Base-by-base conservation (phyloP, 2,113 vertebrate genomes). In the Melospiza melodia region DNA sequence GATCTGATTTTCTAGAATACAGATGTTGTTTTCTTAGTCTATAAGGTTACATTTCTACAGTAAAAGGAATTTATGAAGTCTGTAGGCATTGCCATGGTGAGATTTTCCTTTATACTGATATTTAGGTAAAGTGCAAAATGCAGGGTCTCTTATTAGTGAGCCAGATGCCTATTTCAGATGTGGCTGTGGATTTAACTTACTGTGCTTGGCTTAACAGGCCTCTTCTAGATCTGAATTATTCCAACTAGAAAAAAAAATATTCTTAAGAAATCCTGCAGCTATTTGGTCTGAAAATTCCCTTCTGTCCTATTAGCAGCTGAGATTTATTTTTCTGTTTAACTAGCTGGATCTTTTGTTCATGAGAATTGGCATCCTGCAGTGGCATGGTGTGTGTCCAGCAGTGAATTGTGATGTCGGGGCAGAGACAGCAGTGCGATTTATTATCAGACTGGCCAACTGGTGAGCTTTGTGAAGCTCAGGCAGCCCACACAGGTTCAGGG, bases 291-390 rank as follows among this genome's bases (percentile, higher is more conserved):
- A 83, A 94, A 93, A 59, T 59, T 83, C 35, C 77, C 68, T 83
- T 93, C 46, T 51, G 30, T 93, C 27, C 72, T 85, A 69, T 94
- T 90, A 93, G 88, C 72, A 88, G 41, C 87, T 88, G 85, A 84
- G 85, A 84, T 93, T 94, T 95, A 84, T 86, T 96, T 86, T 96
- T 83, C 83, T 90, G 57, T 86, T 93, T 94, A 86, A 93, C 88
- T 92, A 73, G 63, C 65, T 75, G 76, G 39, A 65, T 92, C 82
- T 92, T 91, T 90, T 95, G 94, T 95, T 86, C 5, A 2, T 86
- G 94, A 84, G 87, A 92, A 94, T 72, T 95, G 78, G 72, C 91
- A 63, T 83, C 78, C 78, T 83, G 90, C 93, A 87, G 93, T 11
- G 61, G 89, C 82, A 16, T 66, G 85, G 67, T 94, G n/a, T 48